These are phyloP conservation scores for Chloroclysta siterata DNA, from an alignment of 2,888 invertebrate species.

Conservation along the genomic window DNA sequence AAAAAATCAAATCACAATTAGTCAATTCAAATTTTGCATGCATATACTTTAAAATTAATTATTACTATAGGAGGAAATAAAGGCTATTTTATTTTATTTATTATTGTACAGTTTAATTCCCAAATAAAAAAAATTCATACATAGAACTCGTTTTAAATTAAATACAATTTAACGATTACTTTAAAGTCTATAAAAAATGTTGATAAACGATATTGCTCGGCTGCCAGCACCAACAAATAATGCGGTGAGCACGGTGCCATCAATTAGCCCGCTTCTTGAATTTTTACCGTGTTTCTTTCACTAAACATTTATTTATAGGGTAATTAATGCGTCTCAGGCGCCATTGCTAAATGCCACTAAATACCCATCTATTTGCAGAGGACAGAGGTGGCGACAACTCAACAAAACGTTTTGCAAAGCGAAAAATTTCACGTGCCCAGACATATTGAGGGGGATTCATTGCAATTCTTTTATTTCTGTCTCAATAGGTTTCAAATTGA, in stretches of 20 bases:
- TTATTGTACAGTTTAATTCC: too few relatives aligned
- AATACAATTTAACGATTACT: neutral
- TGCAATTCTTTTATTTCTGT: constrained; percentile 19
- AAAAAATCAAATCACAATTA: too few relatives aligned
- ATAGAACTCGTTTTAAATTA: too few relatives aligned
- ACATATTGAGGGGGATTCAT: constrained; percentile 25
- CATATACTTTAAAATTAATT: too few relatives aligned
- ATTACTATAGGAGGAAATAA: too few relatives aligned
- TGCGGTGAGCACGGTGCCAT: constrained; percentile 38
- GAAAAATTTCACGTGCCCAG: constrained; percentile 33
- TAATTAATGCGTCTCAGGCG: constrained; percentile 64
- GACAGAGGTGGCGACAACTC: constrained; percentile 33
- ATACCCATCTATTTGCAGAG: constrained; percentile 50
- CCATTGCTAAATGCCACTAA: constrained; percentile 50
- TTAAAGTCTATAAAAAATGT: constrained; percentile 35
- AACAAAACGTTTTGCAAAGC: constrained; percentile 29
- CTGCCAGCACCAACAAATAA: constrained; percentile 36
- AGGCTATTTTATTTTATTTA: too few relatives aligned
- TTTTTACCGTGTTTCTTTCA: constrained; percentile 45
- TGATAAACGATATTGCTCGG: constrained; percentile 38
- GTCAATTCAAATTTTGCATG: too few relatives aligned
- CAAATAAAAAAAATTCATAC: too few relatives aligned
- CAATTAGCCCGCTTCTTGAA: constrained; percentile 40
- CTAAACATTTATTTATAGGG: constrained; percentile 59
- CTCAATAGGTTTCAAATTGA: constrained; percentile 12